Evolutionary conservation across 2,113 vertebrate species (phyloP).

Genomic region (Rhabdornis inornatus): DNA sequence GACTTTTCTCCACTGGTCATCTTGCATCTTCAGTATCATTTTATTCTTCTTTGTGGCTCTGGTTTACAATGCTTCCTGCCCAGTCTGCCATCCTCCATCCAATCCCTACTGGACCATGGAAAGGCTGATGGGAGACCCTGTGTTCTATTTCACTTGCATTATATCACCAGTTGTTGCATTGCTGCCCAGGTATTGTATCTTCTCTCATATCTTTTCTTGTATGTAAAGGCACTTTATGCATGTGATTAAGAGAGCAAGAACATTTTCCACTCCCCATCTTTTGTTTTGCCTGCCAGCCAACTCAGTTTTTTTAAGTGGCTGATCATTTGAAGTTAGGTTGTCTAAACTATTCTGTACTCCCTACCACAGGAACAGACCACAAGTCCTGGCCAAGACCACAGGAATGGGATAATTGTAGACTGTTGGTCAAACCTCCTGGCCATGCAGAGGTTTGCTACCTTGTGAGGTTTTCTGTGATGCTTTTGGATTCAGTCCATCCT

Average conservation of each 20-base stretch:
- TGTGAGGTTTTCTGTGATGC: background rate
- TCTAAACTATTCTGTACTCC: background rate
- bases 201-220: background rate
- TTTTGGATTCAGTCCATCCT: background rate
- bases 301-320: background rate
- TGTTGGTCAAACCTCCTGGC: background rate
- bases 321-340: background rate
- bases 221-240: background rate
- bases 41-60: slow-evolving; percentile 90
- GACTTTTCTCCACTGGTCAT: slow-evolving; percentile 96
- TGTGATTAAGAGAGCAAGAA: background rate
- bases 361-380: background rate
- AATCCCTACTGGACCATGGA: slow-evolving; percentile 97
- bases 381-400: background rate
- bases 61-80: slow-evolving; percentile 89
- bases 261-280: background rate
- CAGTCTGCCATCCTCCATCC: slow-evolving; percentile 89
- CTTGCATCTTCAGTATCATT: slow-evolving; percentile 85
- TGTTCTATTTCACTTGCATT: slow-evolving; percentile 90
- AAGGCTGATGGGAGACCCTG: slow-evolving; percentile 83
- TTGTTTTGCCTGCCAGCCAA: background rate
- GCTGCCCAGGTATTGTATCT: slow-evolving; percentile 84
- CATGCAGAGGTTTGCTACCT: background rate
- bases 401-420: background rate
- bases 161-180: slow-evolving; percentile 85